These are phyloP conservation scores for Lontra canadensis DNA, from an alignment of 2,113 vertebrate species.

Conservation along the genomic window DNA sequence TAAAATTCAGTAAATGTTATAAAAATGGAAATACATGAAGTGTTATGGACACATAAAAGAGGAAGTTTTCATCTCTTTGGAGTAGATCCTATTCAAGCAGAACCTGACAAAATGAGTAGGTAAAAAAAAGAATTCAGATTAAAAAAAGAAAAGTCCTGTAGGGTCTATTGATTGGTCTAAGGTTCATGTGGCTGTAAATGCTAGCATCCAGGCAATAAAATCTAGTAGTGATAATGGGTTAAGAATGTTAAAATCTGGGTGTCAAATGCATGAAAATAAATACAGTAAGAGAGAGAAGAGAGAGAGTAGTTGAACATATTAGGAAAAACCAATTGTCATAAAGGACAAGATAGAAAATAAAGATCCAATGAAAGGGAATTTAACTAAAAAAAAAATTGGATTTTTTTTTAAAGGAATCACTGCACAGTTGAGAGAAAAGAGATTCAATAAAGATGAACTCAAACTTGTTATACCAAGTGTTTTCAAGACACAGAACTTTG, in stretches of 20 bases:
- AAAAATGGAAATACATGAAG: background rate
- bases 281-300: background rate
- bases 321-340: background rate
- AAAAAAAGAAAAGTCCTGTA: background rate
- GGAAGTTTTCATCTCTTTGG: background rate
- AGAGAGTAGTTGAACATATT: background rate
- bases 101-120: background rate
- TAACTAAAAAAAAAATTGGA: background rate
- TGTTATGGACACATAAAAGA: background rate
- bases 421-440: background rate
- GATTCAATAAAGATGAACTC: background rate
- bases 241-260: background rate
- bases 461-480: background rate
- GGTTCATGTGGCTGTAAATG: background rate
- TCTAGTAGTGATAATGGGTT: background rate
- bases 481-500: background rate
- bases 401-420: background rate
- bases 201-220: background rate
- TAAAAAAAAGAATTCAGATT: background rate
- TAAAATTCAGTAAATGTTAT: background rate
- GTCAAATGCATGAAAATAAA: background rate
- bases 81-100: background rate
- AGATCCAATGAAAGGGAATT: background rate
- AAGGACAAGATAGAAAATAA: background rate
- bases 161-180: background rate